Evolutionary conservation across 2,888 invertebrate species (phyloP), one percentile per base, ranked within the genome.

Genomic region (Eumacrocentrus americanus): DNA sequence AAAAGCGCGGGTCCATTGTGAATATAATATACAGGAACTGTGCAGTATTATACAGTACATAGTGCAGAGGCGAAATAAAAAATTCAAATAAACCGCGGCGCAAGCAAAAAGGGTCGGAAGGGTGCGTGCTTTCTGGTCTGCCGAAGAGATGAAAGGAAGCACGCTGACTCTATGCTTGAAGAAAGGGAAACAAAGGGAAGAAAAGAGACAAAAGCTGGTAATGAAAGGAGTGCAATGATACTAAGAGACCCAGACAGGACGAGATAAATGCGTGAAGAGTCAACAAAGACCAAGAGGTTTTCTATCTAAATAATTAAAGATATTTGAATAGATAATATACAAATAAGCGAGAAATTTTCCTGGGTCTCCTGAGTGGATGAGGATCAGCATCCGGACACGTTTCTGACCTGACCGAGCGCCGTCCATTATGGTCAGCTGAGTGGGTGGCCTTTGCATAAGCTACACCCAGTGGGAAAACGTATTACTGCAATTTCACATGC

Each of bases 401-500:
- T 42, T 18, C n/a, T 20, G 9, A 18, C 42, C 20, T 18, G 18
- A 42, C n/a, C n/a, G n/a, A n/a, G n/a, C n/a, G n/a, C n/a, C n/a
- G n/a, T n/a, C 48, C 40, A 54, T 35, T 55, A 60, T 23, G 25
- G 47, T 37, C 48, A 22, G 34, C 47, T 18, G 38, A 59, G 57
- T 9, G 46, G 60, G 52, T 62, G 66, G 56, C 65, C 63, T 72
- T 70, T 70, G 70, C 70, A 69, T 68, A 67, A 69, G 64, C 59
- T 65, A 59, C 50, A 63, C 60, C 23, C 20, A 29, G 46, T 60
- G 64, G 57, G 64, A 70, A 69, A 74, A 72, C 70, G 73, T 72
- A 73, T 74, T 75, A 76, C 74, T 66, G 74, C 72, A 76, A 75
- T 77, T 77, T 75, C 67, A 67, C 72, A 74, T 77, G 77, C 74